Percentiles rank a stretch among this genome's conserved stretches.
Evolutionary conservation across 2,888 invertebrate species (phyloP).

Genomic region (Monochamus alternatus): DNA sequence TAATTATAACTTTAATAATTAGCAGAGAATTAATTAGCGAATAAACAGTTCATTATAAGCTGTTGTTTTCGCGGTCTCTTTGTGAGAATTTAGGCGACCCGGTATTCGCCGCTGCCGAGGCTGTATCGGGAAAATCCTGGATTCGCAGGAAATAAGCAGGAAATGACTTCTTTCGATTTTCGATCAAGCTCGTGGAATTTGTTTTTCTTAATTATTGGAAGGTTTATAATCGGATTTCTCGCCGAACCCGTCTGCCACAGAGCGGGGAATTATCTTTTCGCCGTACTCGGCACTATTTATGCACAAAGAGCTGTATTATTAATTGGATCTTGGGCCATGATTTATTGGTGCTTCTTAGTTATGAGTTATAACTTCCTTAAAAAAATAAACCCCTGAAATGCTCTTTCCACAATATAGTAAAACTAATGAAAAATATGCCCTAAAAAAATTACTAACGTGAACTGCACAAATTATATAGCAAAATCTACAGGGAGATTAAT

Average conservation of each 20-base stretch:
- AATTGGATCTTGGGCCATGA: neutral
- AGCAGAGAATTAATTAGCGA: too few species aligned
- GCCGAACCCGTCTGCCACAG: neutral
- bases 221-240: slow-evolving; percentile 36
- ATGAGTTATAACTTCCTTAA: neutral
- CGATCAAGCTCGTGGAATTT: slow-evolving; percentile 53
- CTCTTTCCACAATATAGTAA: too few species aligned
- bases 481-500: too few species aligned
- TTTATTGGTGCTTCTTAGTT: neutral
- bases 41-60: neutral
- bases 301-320: neutral
- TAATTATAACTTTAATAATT: too few species aligned
- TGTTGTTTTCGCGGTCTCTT: neutral
- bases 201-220: slow-evolving; percentile 52
- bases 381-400: too few species aligned
- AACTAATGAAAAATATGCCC: too few species aligned
- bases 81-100: neutral
- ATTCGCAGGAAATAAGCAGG: slow-evolving; percentile 56
- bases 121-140: slow-evolving; percentile 1
- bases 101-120: slow-evolving; percentile 4
- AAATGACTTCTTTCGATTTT: slow-evolving; percentile 60
- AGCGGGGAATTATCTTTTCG: neutral
- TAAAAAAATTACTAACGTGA: too few species aligned
- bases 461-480: too few species aligned
- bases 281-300: slow-evolving; percentile 6